Evolutionary conservation across 2,888 invertebrate genomes (phyloP).

Genomic region (Cephus rjabovi): DNA sequence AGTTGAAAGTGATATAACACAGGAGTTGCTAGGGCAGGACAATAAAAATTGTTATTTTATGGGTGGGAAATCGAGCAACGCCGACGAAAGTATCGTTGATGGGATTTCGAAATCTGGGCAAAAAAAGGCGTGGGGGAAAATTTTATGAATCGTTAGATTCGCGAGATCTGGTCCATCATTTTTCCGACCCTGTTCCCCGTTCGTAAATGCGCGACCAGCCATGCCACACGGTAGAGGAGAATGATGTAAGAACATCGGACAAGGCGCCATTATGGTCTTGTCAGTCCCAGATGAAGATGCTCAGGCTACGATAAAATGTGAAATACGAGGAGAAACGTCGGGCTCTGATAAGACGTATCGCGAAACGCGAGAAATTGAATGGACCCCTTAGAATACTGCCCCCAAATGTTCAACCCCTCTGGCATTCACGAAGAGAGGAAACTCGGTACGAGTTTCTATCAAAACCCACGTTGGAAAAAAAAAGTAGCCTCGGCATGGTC

Average conservation of each 20-base stretch:
- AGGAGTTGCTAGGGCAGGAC: no score
- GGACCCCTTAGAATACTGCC: slow-evolving; percentile 21
- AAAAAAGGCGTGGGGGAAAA: not conserved
- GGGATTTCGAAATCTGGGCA: no score
- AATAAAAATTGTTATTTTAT: no score
- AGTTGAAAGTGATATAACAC: no score
- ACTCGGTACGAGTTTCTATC: slow-evolving; percentile 24
- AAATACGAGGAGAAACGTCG: slow-evolving; percentile 32
- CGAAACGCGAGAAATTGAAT: slow-evolving; percentile 34
- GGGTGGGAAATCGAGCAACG: no score
- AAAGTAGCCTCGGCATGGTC: not conserved
- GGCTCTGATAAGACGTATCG: slow-evolving; percentile 33
- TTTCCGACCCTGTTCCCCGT: no score
- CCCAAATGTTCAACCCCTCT: no score
- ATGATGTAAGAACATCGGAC: not conserved
- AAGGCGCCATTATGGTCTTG: not conserved
- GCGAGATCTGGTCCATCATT: not conserved
- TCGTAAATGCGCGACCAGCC: no score
- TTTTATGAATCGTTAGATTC: not conserved
- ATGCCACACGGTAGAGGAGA: no score
- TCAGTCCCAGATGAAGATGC: slow-evolving; percentile 26
- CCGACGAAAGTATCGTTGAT: no score
- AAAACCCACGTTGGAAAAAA: not conserved
- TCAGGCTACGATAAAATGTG: slow-evolving; percentile 33
- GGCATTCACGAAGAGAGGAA: slow-evolving; percentile 25